These are phyloP conservation scores for Heterochromis multidens DNA, from an alignment of 2,113 vertebrate species.

Conservation along the genomic window DNA sequence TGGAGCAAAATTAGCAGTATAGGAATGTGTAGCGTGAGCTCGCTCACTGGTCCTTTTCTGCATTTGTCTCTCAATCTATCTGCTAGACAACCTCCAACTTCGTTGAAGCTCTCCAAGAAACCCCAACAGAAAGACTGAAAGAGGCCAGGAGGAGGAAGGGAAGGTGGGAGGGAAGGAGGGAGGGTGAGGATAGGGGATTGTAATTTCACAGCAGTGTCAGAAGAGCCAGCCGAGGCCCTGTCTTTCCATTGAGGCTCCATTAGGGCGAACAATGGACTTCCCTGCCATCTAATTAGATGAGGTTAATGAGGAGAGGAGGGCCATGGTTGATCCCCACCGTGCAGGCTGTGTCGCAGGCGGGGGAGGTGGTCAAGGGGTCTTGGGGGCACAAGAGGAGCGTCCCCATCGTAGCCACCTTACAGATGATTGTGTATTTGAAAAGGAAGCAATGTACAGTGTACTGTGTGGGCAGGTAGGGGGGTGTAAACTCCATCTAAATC, in stretches of 20 bases:
- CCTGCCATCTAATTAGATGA: constrained; percentile 94
- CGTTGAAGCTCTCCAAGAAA: constrained; percentile 3
- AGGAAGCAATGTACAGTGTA: background rate
- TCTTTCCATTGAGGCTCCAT: constrained; percentile 92
- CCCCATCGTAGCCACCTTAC: background rate
- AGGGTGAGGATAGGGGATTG: constrained; percentile 52
- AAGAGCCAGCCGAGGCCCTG: constrained; percentile 82
- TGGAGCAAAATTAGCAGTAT: constrained; percentile 71
- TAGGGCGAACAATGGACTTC: constrained; percentile 86
- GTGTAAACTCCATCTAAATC: background rate
- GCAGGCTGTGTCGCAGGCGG: constrained; percentile 42
- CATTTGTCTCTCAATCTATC: constrained; percentile 20
- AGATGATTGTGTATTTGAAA: background rate
- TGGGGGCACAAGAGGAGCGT: background rate
- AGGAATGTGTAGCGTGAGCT: no score
- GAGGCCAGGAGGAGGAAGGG: background rate
- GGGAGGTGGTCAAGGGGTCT: constrained; percentile 47
- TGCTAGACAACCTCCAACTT: background rate
- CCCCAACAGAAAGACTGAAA: background rate
- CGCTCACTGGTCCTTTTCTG: background rate
- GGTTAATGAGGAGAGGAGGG: constrained; percentile 92
- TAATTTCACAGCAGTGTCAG: constrained; percentile 84
- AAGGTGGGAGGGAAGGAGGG: background rate
- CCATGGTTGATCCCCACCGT: constrained; percentile 66
- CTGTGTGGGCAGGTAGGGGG: background rate